Percentiles rank a stretch among this genome's conserved stretches.
Evolutionary conservation across 2,113 vertebrate genomes (phyloP).

Genomic region (Callopanchax toddi): DNA sequence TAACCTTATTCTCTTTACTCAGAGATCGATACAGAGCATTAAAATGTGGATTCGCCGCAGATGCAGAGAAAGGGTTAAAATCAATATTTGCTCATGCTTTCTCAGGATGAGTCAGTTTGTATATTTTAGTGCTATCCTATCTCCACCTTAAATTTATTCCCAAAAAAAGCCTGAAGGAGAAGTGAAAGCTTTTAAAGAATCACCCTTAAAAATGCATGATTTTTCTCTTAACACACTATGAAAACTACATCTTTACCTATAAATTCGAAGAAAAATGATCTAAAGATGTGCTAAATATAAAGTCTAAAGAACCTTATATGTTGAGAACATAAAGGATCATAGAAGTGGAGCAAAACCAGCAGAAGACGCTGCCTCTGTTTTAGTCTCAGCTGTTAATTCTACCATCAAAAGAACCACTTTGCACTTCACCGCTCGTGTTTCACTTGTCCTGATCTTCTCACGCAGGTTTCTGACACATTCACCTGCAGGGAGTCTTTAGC

Average conservation of each 20-base stretch:
- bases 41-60: not conserved
- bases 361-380: not conserved
- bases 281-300: not conserved
- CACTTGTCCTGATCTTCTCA: not conserved
- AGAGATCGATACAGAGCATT: not conserved
- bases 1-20: constrained; percentile 1
- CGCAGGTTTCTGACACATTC: not conserved
- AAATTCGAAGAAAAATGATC: not conserved
- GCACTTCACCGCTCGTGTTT: not conserved
- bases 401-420: not conserved
- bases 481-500: not conserved
- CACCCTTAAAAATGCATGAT: not conserved
- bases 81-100: constrained; percentile 21
- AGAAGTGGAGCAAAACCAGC: too few relatives aligned
- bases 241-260: not conserved
- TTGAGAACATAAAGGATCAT: not conserved
- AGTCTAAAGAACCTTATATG: not conserved
- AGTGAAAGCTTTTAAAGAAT: constrained; percentile 4
- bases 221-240: not conserved
- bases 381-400: not conserved
- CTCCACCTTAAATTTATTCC: constrained; percentile 8
- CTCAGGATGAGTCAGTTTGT: constrained; percentile 4
- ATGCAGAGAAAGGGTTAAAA: constrained; percentile 3
- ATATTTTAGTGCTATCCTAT: not conserved
- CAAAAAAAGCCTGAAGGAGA: constrained; percentile 2